Conservation (phyloP, 1,140 invertebrate genomes). For the Ruditapes philippinarum region DNA sequence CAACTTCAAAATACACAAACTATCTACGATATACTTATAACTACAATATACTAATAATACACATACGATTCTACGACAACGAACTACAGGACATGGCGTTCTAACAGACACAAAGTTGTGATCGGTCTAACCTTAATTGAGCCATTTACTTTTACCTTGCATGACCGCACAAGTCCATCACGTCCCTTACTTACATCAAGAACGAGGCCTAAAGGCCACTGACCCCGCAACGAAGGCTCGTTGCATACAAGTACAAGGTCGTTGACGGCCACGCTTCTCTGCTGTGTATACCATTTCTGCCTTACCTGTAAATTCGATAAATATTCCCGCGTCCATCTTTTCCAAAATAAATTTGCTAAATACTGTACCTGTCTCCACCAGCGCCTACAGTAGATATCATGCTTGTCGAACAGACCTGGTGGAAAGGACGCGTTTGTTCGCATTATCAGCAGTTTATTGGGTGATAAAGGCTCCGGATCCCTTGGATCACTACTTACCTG, state of each 20-base stretch:
- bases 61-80: no score
- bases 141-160: slow-evolving; percentile 10
- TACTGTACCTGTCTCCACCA: no score
- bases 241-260: slow-evolving; percentile 30
- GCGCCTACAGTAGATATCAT: slow-evolving; percentile 55
- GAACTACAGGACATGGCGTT: not conserved
- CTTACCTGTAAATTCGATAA: slow-evolving; percentile 47
- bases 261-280: slow-evolving; percentile 9
- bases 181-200: slow-evolving; percentile 9
- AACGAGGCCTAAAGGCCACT: slow-evolving; percentile 32
- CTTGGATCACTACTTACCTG: slow-evolving; percentile 15
- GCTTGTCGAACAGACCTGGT: slow-evolving; percentile 37
- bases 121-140: slow-evolving; percentile 5
- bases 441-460: slow-evolving; percentile 43
- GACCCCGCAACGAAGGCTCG: not conserved
- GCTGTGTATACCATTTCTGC: slow-evolving; percentile 48
- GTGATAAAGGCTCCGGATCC: slow-evolving; percentile 18
- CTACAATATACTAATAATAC: no score
- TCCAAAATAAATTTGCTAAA: slow-evolving; percentile 63
- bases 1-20: no score
- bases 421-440: slow-evolving; percentile 23
- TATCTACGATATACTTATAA: no score
- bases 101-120: slow-evolving; percentile 2
- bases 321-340: slow-evolving; percentile 63
- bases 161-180: slow-evolving; percentile 12